Percentiles rank a stretch among this genome's conserved stretches.
Evolutionary conservation across 2,113 vertebrate genomes (phyloP).

Genomic region (Corynorhinus townsendii): DNA sequence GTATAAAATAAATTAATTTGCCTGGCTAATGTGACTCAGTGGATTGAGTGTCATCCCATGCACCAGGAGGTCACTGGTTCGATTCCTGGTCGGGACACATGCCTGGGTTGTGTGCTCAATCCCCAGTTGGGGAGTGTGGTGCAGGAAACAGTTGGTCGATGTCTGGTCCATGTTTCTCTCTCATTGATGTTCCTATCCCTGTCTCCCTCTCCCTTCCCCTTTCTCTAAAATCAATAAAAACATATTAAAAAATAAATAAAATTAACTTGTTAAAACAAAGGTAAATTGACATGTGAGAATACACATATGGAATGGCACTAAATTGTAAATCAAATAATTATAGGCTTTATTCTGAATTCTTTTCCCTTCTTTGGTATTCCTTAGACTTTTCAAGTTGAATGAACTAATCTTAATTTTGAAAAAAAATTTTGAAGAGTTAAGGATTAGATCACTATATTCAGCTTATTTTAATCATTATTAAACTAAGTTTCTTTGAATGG

Average conservation of each 20-base stretch:
- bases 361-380: background rate
- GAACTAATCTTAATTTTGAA: background rate
- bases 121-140: no score
- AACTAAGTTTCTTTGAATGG: background rate
- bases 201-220: no score
- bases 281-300: background rate
- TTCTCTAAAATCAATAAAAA: no score
- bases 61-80: no score
- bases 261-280: background rate
- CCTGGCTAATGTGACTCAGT: no score
- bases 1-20: background rate
- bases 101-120: no score
- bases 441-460: background rate
- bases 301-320: background rate
- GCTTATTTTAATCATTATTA: constrained; percentile 30
- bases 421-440: background rate
- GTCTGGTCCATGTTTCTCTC: no score
- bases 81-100: no score
- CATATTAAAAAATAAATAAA: no score
- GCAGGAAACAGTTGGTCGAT: no score
- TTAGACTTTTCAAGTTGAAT: constrained; percentile 4
- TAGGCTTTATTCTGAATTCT: background rate
- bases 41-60: no score
- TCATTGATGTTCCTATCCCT: no score
- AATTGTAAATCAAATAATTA: background rate